phyloP scores from a whole-genome alignment of 2,888 invertebrate species.

The Panzeria rudis region DNA sequence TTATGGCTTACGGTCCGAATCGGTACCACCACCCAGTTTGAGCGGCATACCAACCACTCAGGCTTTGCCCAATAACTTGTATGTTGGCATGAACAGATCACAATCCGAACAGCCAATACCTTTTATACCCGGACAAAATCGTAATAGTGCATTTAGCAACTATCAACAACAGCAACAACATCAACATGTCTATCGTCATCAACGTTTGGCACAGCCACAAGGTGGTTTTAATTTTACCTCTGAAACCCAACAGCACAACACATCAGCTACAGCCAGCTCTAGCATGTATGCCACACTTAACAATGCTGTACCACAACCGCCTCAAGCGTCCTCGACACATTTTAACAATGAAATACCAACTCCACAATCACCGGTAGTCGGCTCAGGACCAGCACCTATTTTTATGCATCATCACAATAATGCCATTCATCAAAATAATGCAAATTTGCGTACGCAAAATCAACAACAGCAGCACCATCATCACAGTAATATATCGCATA shows the following conservation, averaged over 20 bases:
- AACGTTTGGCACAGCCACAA: slow-evolving; percentile 68
- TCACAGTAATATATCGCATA: slow-evolving; percentile 78
- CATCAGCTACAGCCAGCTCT: slow-evolving; percentile 69
- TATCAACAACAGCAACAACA: slow-evolving; percentile 77
- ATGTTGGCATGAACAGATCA: slow-evolving; percentile 79
- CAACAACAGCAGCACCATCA: slow-evolving; percentile 76
- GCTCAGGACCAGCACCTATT: slow-evolving; percentile 81
- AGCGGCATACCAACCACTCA: slow-evolving; percentile 72
- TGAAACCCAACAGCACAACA: slow-evolving; percentile 76
- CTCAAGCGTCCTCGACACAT: slow-evolving; percentile 75
- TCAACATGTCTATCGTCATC: slow-evolving; percentile 73
- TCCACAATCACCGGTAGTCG: slow-evolving; percentile 78
- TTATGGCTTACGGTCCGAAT: slow-evolving; percentile 80
- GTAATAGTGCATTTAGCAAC: slow-evolving; percentile 77
- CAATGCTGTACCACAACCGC: slow-evolving; percentile 77
- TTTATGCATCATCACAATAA: slow-evolving; percentile 84
- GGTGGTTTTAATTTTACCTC: slow-evolving; percentile 75
- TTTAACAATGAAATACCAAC: slow-evolving; percentile 80
- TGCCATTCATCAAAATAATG: slow-evolving; percentile 82
- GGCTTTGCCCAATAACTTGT: slow-evolving; percentile 78
- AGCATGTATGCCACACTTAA: slow-evolving; percentile 77
- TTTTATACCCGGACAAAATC: slow-evolving; percentile 69
- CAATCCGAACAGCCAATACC: slow-evolving; percentile 82
- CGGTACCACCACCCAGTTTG: slow-evolving; percentile 80
- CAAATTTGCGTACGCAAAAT: slow-evolving; percentile 82